phyloP scores from a whole-genome alignment of 2,888 invertebrate genomes.

The Thecocarcelia acutangulata region DNA sequence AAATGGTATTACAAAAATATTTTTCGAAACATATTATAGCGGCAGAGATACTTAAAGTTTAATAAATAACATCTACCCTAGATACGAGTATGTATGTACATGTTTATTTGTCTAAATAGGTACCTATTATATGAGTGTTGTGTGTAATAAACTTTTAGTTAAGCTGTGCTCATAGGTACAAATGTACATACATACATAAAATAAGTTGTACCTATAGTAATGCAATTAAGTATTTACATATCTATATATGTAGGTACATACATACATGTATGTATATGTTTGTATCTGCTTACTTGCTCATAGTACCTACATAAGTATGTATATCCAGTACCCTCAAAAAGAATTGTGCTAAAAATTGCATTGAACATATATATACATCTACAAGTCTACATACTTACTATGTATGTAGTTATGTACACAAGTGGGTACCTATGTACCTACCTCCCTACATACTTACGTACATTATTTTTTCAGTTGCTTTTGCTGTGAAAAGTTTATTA shows the following conservation, averaged over 20 bases:
- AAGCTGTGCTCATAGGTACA: too few species aligned
- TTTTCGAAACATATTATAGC: too few species aligned
- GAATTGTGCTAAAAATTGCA: too few species aligned
- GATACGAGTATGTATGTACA: too few species aligned
- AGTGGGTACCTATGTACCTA: background rate
- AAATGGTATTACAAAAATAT: background rate
- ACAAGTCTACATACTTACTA: background rate
- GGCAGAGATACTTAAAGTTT: too few species aligned
- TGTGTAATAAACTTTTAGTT: background rate
- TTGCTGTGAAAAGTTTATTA: constrained; percentile 50
- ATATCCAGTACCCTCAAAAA: too few species aligned
- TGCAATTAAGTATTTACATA: background rate
- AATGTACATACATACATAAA: too few species aligned
- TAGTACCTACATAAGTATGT: background rate
- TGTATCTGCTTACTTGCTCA: background rate
- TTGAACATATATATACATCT: background rate
- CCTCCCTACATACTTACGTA: too few species aligned
- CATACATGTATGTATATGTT: background rate
- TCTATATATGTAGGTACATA: background rate
- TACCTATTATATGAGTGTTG: too few species aligned
- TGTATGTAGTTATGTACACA: background rate
- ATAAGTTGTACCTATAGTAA: too few species aligned
- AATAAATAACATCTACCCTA: too few species aligned
- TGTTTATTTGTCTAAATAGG: background rate
- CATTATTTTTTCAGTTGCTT: background rate